Conservation (phyloP, 2,888 invertebrate species). For the Cryptops parisi region DNA sequence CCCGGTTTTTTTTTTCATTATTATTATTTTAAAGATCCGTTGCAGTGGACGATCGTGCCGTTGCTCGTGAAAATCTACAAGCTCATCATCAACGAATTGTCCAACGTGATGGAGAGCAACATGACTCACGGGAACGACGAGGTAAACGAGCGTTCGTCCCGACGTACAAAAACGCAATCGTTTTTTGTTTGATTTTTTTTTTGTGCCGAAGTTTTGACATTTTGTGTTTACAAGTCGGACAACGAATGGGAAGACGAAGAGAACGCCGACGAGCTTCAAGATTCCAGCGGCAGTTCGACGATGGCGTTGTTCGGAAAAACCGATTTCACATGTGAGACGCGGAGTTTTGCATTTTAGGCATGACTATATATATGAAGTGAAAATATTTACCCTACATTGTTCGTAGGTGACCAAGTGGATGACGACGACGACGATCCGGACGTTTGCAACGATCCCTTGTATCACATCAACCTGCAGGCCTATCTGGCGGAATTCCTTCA, state of each 20-base stretch:
- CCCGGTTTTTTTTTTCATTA: slow-evolving; percentile 18
- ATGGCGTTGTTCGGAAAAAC: too few species aligned
- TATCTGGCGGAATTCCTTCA: slow-evolving; percentile 48
- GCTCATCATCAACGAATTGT: slow-evolving; percentile 48
- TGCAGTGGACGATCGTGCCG: slow-evolving; percentile 46
- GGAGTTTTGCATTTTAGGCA: too few species aligned
- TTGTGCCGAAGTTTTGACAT: not conserved
- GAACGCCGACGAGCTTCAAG: too few species aligned
- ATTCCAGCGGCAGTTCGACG: too few species aligned
- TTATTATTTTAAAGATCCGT: not conserved
- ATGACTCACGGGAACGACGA: slow-evolving; percentile 28
- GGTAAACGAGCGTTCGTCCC: too few species aligned
- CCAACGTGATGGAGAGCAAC: slow-evolving; percentile 36
- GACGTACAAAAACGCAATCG: too few species aligned
- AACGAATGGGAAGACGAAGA: too few species aligned
- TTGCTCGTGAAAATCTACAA: slow-evolving; percentile 56
- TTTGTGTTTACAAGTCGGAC: too few species aligned
- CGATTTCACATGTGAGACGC: too few species aligned
- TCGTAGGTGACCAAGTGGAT: slow-evolving; percentile 25
- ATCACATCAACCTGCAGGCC: slow-evolving; percentile 45
- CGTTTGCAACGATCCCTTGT: slow-evolving; percentile 45
- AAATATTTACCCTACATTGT: too few species aligned
- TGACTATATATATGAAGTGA: too few species aligned
- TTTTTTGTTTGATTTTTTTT: not conserved
- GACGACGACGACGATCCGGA: slow-evolving; percentile 41